Base-by-base conservation (phyloP, 2,888 invertebrate species). In the Cloeon dipterum region DNA sequence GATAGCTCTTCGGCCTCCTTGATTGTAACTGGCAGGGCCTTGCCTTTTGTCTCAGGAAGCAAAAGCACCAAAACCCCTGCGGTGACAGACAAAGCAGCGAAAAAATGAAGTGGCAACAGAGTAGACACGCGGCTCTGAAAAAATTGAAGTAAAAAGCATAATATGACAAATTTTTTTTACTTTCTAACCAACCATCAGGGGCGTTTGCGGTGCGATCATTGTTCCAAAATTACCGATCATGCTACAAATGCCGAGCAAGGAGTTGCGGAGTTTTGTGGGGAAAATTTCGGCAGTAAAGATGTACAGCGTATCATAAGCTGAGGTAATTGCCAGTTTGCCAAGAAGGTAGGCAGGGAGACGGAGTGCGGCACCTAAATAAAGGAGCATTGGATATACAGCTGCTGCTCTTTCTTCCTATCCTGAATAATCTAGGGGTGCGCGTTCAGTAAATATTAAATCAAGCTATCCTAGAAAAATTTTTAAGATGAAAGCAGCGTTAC, bases 261-360 rank as follows among this genome's bases (percentile, higher is more conserved):
- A 70, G 48, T 70, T 68, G 38, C 76, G 64, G 36, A 67, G 56
- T 42, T 59, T 61, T 34, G 76, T 77, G 8, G 76, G 76, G 53
- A 74, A 76, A 54, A 76, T 59, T 56, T 77, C 76, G 26, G 73
- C 64, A 26, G 74, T 71, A 52, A 66, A 70, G 49, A 74, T 65
- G 55, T 74, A 74, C 45, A 72, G 52, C 14, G 69, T 65, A 49
- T 70, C 66, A 52, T 72, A 74, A 18, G 74, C 67, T 47, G 68
- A 64, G 34, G 74, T 66, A 40, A 72, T 70, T 32, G 67, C 61
- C 49, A 70, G 58, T 54, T 74, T 74, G 36, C 74, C 73, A 46
- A 62, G 52, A 47, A 74, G 59, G 54, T 65, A 74, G 23, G 66
- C 49, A 1, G 63, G 66, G 7, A 57, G 43, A n/a, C n/a, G n/a